Evolutionary conservation across 2,113 vertebrate species (phyloP), one percentile per base, ranked within the genome.

Genomic region (Phaethon lepturus): DNA sequence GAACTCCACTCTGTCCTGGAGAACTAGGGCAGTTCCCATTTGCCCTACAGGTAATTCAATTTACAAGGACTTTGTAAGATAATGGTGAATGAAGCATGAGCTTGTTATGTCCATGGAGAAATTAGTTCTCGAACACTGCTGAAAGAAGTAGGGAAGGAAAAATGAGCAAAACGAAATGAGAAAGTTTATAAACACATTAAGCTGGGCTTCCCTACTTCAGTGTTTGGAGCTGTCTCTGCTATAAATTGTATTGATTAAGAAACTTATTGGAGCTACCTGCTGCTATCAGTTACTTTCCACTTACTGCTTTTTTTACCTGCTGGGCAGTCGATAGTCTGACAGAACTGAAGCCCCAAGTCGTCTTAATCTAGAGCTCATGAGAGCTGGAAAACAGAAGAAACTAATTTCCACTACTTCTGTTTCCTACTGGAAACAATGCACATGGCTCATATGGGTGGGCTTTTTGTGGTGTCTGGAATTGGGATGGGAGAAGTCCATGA

Each of bases 161-260:
- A 91, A 86, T 55, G 53, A 96, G 58, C 76, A 91, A 89, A 96
- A 86, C 2, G 1, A 87, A 94, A 60, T 81, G 60, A 93, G 89
- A 94, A 83, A 59, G 59, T 35, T 33, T 95, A 68, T 94, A 89
- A 94, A 81, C 47, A 72, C 58, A 64, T 93, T 55, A 72, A 63
- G 73, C 40, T 84, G 84, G 68, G 52, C 73, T 95, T 85, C 69
- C 67, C 52, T 77, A 19, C 49, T 62, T 84, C 47, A 64, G 52
- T 75, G 33, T 80, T 89, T 74, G 64, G 60, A 89, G 64, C 49
- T 71, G 44, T 44, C 64, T 95, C 58, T 92, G 86, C 80, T 93
- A 49, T 81, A 87, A 94, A 68, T 93, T 58, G 47, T 89, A 95
- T 92, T 95, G 96, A 96, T 96, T 96, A 88, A 84, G 74, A 81